Conservation (phyloP, 2,888 invertebrate genomes). For the Gisinianus flammeolus region DNA sequence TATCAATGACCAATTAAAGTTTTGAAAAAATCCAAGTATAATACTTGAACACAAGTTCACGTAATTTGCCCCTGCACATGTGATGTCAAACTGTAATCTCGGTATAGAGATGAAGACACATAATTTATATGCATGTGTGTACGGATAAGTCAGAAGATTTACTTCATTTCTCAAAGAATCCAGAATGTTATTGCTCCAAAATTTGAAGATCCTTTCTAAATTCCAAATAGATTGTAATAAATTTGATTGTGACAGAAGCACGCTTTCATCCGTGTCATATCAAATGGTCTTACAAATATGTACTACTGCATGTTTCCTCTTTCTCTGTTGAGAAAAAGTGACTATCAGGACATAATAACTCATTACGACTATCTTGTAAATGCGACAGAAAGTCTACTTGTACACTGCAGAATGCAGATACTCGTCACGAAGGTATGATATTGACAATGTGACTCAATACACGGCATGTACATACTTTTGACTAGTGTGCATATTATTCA, state of each 20-base stretch:
- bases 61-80: too few species aligned
- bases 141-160: not conserved
- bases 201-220: too few species aligned
- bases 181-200: too few species aligned
- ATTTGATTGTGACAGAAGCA: slow-evolving; percentile 3
- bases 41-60: too few species aligned
- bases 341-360: not conserved
- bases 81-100: too few species aligned
- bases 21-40: too few species aligned
- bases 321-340: not conserved
- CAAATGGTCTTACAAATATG: not conserved
- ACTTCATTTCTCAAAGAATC: not conserved
- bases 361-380: not conserved
- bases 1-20: too few species aligned
- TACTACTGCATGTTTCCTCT: not conserved
- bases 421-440: not conserved
- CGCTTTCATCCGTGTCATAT: slow-evolving; percentile 6
- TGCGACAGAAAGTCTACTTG: slow-evolving; percentile 14
- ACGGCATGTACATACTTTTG: too few species aligned
- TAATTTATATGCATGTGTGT: too few species aligned
- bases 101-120: too few species aligned
- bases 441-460: too few species aligned
- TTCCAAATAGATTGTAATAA: not conserved
- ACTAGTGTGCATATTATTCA: too few species aligned
- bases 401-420: not conserved